Evolutionary conservation across 2,113 vertebrate genomes (phyloP).

Genomic region (Melierax canorus): DNA sequence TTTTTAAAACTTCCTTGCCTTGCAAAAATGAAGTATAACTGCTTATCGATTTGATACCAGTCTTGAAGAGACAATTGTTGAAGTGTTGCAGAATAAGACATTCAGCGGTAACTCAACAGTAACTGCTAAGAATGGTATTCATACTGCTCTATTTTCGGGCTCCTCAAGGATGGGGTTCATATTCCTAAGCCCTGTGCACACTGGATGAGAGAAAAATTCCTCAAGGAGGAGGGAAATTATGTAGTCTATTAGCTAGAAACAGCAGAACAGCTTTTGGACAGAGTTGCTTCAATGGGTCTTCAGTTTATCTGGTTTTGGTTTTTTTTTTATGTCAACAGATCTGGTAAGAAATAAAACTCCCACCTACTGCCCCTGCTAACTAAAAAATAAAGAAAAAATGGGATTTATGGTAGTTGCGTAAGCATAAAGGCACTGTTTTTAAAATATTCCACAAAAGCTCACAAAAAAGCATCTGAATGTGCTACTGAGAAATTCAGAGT

Average conservation of each 20-base stretch:
- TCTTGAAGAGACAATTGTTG: not conserved
- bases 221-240: not conserved
- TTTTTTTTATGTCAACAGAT: not conserved
- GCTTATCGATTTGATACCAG: not conserved
- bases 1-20: not conserved
- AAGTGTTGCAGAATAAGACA: not conserved
- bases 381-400: not conserved
- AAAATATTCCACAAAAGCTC: not conserved
- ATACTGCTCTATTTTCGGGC: not conserved
- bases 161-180: not conserved
- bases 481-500: not conserved
- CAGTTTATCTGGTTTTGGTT: not conserved
- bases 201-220: not conserved
- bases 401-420: not conserved
- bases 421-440: not conserved
- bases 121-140: not conserved
- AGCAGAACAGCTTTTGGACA: not conserved
- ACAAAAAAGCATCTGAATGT: not conserved
- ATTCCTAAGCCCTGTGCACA: not conserved
- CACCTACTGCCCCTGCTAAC: not conserved
- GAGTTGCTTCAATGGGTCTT: not conserved
- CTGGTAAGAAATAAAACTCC: not conserved
- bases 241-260: not conserved
- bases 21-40: not conserved
- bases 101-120: not conserved